Evolutionary conservation across 2,113 vertebrate species (phyloP), one percentile per base, ranked within the genome.

Genomic region (Raphicerus campestris): DNA sequence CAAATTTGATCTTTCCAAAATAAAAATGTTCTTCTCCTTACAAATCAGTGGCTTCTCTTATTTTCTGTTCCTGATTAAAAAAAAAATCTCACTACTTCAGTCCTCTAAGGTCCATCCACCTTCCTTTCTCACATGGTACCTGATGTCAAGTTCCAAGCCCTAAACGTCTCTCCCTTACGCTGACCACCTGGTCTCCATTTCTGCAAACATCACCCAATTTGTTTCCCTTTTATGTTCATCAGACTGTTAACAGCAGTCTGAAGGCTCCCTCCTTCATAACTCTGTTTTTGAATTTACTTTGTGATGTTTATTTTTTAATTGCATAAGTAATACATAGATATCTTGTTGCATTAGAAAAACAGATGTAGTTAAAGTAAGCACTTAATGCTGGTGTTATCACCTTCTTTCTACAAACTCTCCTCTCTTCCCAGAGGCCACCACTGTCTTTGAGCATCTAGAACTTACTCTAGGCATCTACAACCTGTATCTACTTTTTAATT

Each of bases 11-110:
- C 32, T 89, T 77, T 94, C 49, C 26, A 78, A 87, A 97, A 96
- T 89, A 89, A 96, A 97, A 78, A 49, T 45, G 19, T 47, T 51
- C 32, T 30, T 60, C 42, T 89, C 42, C 28, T 88, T 93, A 96
- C 49, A 89, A 85, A 78, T 85, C 39, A 70, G 53, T 53, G 85
- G 28, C 9, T 75, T 81, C 32, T 66, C 60, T 86, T 73, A 45
- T 81, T 94, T 87, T 80, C 91, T 61, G 13, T 49, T 95, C 93
- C 20, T 70, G 15, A 22, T 42, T 32, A 96, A 73, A 51, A n/a
- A 35, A 35, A 66, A 7, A 56, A 56, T 1, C 17, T 81, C 16
- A n/a, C 49, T 70, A 10, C 51, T 89, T 6, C 26, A 26, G 24
- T 56, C 30, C 56, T 28, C 1, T 4, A 2, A 32, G 9, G 28